Percentiles rank a stretch among this genome's conserved stretches.
Evolutionary conservation across 2,113 vertebrate genomes (phyloP).

Genomic region (Ammodytes marinus): DNA sequence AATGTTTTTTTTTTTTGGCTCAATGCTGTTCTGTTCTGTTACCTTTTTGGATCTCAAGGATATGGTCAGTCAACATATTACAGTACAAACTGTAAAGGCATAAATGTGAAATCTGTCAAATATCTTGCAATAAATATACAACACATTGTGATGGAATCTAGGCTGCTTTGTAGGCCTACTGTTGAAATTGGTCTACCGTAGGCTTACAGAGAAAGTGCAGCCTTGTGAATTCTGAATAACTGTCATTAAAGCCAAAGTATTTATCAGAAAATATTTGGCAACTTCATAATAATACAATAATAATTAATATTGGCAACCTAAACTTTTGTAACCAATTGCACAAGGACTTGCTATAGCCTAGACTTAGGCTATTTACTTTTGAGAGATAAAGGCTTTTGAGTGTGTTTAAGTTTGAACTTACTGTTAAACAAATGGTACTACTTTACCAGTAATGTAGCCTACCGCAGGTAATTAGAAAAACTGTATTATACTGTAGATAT

Average conservation of each 20-base stretch:
- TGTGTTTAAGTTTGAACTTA: too few species aligned
- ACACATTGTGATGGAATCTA: background rate
- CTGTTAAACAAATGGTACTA: too few species aligned
- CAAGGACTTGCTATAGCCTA: too few species aligned
- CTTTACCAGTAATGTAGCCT: too few species aligned
- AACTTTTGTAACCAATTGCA: background rate
- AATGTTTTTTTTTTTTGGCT: background rate
- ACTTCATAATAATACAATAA: too few species aligned
- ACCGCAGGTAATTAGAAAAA: too few species aligned
- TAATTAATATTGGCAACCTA: background rate
- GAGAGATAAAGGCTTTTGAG: too few species aligned
- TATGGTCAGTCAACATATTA: background rate
- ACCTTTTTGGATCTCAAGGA: background rate
- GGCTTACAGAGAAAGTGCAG: background rate
- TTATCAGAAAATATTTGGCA: background rate
- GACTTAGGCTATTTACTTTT: too few species aligned
- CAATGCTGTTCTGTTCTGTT: background rate
- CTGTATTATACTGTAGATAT: too few species aligned
- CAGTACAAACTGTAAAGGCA: background rate
- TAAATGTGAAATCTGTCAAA: background rate
- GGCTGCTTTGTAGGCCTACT: background rate
- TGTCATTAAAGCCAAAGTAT: background rate
- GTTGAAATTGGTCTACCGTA: background rate
- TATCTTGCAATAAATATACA: background rate
- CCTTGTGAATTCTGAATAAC: background rate